Evolutionary conservation across 2,888 invertebrate species (phyloP).

Genomic region (Meta bourneti): DNA sequence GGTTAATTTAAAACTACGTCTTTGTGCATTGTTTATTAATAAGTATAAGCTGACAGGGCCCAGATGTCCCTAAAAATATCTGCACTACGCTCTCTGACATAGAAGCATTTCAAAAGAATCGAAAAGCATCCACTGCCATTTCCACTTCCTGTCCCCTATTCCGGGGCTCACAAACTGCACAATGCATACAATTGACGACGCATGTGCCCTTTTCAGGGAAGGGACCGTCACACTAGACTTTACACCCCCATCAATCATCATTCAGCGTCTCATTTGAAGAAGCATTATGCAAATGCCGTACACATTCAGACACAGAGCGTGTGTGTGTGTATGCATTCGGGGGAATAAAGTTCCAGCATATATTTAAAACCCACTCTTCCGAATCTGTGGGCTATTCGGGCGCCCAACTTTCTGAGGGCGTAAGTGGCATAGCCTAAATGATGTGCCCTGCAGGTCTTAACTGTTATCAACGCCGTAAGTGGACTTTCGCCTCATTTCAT

Average conservation of each 20-base stretch:
- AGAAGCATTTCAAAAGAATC: not conserved
- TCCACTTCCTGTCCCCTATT: no score
- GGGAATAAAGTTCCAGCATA: conserved; percentile 1
- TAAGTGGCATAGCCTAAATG: not conserved
- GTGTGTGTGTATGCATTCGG: not conserved
- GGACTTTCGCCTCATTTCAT: conserved; percentile 7
- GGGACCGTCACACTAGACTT: not conserved
- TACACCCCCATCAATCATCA: conserved; percentile 23
- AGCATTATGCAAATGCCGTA: conserved; percentile 29
- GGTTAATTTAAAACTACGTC: no score
- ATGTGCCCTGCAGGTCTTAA: not conserved
- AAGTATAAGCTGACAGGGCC: no score
- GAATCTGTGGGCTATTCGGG: not conserved
- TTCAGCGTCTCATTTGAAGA: conserved; percentile 19
- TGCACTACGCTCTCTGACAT: no score
- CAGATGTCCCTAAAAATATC: no score
- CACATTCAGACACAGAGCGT: not conserved
- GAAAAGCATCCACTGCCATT: not conserved
- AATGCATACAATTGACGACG: not conserved
- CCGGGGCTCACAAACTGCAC: not conserved
- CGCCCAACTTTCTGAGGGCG: not conserved
- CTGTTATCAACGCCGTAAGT: not conserved
- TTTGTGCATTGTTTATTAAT: no score
- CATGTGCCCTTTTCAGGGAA: not conserved
- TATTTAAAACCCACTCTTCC: conserved; percentile 20